These are phyloP conservation scores for Cheumatopsyche charites DNA, from an alignment of 1,140 invertebrate genomes.

Conservation along the genomic window DNA sequence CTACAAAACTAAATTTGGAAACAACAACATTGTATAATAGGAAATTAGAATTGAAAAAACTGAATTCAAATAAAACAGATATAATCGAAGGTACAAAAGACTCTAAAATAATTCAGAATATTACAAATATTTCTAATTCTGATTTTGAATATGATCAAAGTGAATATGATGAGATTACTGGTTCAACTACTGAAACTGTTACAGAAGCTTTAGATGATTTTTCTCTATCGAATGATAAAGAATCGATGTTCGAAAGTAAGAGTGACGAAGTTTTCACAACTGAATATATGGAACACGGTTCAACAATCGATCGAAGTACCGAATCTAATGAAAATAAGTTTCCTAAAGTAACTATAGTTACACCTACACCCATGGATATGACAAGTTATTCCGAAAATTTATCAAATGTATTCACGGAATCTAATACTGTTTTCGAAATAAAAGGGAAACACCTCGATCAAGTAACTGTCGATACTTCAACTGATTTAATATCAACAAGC, in stretches of 20 bases:
- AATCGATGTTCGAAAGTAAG: not conserved
- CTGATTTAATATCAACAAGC: not conserved
- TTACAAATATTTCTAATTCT: not conserved
- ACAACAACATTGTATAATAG: not conserved
- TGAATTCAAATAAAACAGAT: not conserved
- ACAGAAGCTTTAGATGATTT: constrained; percentile 2
- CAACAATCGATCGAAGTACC: not conserved
- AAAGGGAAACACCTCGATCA: constrained; percentile 5
- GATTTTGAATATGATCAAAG: not conserved
- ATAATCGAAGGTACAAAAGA: not conserved
- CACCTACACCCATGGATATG: not conserved
- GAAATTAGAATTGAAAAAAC: not conserved
- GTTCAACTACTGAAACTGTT: not conserved
- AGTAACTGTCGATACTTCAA: constrained; percentile 8
- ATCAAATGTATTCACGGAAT: not conserved
- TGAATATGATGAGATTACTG: not conserved
- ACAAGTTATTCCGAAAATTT: not conserved
- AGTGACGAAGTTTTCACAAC: not conserved
- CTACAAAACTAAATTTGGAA: too few species aligned
- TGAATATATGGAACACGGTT: not conserved
- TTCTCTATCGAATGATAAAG: not conserved
- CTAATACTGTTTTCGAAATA: not conserved
- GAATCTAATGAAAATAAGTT: not conserved
- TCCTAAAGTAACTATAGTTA: not conserved
- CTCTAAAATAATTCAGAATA: not conserved